Conservation (phyloP, 2,113 vertebrate species). For the Sinocyclocheilus rhinocerous region DNA sequence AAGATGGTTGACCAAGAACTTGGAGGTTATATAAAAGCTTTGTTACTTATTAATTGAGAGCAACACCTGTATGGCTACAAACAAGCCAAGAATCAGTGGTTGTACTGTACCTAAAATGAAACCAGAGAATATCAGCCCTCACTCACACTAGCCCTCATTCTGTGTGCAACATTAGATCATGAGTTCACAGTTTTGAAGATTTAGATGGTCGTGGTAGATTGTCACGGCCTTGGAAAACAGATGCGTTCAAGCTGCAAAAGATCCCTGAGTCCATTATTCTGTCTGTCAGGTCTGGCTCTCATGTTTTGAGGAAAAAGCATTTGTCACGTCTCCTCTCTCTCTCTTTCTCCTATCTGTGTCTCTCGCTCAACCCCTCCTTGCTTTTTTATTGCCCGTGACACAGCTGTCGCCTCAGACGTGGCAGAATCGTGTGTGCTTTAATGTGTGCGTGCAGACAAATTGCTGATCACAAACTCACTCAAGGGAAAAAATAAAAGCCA, state of each 20-base stretch:
- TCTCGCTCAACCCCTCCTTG: conserved; percentile 45
- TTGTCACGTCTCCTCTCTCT: conserved; percentile 63
- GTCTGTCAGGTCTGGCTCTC: conserved; percentile 57
- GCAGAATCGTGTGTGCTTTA: conserved; percentile 29
- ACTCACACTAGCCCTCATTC: background rate
- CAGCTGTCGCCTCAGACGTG: conserved; percentile 68
- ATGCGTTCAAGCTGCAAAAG: conserved; percentile 30
- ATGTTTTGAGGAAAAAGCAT: conserved; percentile 59
- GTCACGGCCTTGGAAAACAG: conserved; percentile 23
- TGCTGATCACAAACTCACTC: conserved; percentile 16
- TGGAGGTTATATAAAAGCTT: background rate
- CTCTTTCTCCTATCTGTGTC: conserved; percentile 29
- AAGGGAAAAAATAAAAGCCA: background rate
- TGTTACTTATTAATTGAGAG: background rate
- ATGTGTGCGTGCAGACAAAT: conserved; percentile 21
- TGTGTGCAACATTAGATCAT: conserved; percentile 25
- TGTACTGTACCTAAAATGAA: background rate
- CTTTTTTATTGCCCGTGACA: conserved; percentile 64
- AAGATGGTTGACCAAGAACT: background rate
- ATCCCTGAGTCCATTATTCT: conserved; percentile 53
- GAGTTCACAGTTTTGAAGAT: conserved; percentile 35
- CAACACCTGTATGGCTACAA: background rate
- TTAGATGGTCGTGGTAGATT: conserved; percentile 37
- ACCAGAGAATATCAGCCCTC: background rate
- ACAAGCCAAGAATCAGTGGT: background rate